phyloP scores from a whole-genome alignment of 2,888 invertebrate species.

The Dryocosmus kuriphilus region DNA sequence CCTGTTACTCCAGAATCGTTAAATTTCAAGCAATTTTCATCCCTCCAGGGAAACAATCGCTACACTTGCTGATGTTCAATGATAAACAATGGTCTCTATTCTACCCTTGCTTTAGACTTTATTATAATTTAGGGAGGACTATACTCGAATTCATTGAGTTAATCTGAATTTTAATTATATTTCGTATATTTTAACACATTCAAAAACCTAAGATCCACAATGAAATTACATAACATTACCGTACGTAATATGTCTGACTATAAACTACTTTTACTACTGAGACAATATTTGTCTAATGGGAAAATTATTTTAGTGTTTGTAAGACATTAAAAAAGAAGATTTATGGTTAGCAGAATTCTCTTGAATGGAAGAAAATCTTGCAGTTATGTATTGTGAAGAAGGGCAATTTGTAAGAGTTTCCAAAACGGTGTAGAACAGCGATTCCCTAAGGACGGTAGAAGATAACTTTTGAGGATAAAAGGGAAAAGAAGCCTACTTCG shows the following conservation, averaged over 20 bases:
- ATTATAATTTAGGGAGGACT: background rate
- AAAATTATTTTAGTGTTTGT: too few relatives aligned
- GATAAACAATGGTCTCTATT: background rate
- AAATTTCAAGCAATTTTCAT: background rate
- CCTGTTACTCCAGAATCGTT: background rate
- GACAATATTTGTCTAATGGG: background rate
- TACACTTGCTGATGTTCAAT: background rate
- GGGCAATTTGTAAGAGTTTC: background rate
- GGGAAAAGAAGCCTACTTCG: conserved; percentile 6
- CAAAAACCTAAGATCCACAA: too few relatives aligned
- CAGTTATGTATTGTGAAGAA: background rate
- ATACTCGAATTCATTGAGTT: background rate
- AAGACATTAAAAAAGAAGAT: too few relatives aligned
- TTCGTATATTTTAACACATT: too few relatives aligned
- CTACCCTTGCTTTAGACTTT: background rate
- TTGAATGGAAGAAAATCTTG: background rate
- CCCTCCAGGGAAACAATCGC: background rate
- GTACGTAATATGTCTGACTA: background rate
- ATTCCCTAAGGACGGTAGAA: too few relatives aligned
- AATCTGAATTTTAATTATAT: background rate
- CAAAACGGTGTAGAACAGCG: conserved; percentile 7
- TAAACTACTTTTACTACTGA: background rate
- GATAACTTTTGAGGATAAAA: conserved; percentile 1
- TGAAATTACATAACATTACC: too few relatives aligned
- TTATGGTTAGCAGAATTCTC: background rate